Percentiles rank a stretch among this genome's conserved stretches.
Evolutionary conservation across 2,888 invertebrate genomes (phyloP).

Genomic region (Isoperla grammatica): DNA sequence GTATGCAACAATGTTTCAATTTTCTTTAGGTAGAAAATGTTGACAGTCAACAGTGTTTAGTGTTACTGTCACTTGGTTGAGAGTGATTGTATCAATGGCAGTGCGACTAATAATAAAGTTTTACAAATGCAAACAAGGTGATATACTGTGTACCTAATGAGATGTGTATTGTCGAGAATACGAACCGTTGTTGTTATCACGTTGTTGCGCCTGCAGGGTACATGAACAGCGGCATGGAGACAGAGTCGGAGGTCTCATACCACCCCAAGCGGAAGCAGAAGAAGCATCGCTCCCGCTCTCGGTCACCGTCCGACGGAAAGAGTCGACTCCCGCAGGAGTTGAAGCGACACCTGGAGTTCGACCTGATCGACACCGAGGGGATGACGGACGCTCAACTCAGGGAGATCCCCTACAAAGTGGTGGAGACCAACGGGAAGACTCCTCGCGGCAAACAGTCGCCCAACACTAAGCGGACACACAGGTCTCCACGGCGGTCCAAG

Average conservation of each 20-base stretch:
- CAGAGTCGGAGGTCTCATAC: slow-evolving; percentile 45
- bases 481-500: slow-evolving; percentile 34
- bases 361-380: slow-evolving; percentile 80
- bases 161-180: too few species aligned
- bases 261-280: slow-evolving; percentile 40
- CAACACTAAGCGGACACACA: slow-evolving; percentile 23
- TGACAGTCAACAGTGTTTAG: too few species aligned
- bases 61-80: too few species aligned
- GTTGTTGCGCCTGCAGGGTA: slow-evolving; percentile 31
- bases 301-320: slow-evolving; percentile 59
- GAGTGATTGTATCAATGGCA: slow-evolving; percentile 26
- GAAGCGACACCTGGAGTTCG: slow-evolving; percentile 82
- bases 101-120: too few species aligned
- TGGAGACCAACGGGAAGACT: slow-evolving; percentile 49
- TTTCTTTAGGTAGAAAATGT: too few species aligned
- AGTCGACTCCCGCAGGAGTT: slow-evolving; percentile 69
- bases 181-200: too few species aligned
- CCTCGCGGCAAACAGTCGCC: slow-evolving; percentile 23
- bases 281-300: slow-evolving; percentile 53
- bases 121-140: too few species aligned
- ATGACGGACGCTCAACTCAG: slow-evolving; percentile 82
- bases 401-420: slow-evolving; percentile 85
- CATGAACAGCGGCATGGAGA: slow-evolving; percentile 45
- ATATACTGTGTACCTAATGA: too few species aligned
- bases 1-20: too few species aligned